Conservation (phyloP, 30 jellyfish, hydroid and myxozoan genomes). For the Hydractinia echinata region DNA sequence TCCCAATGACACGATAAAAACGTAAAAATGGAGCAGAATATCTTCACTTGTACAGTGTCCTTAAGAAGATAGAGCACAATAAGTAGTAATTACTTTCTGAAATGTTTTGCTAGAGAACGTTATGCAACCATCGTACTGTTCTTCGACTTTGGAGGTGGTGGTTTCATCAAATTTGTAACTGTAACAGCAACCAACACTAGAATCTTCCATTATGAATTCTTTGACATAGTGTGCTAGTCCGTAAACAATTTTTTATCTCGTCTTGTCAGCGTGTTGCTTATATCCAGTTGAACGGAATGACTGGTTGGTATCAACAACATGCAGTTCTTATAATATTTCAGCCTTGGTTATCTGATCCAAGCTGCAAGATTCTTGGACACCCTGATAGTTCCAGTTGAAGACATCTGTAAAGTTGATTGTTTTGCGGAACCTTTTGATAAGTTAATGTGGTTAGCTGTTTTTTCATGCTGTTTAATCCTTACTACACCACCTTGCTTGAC, state of each 20-base stretch:
- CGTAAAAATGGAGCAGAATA: not conserved
- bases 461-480: too few species aligned
- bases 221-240: too few species aligned
- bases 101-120: not conserved
- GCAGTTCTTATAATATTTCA: not conserved
- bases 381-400: too few species aligned
- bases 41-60: not conserved
- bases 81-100: not conserved
- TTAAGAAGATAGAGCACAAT: not conserved
- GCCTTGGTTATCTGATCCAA: too few species aligned
- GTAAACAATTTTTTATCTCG: too few species aligned
- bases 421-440: too few species aligned
- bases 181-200: not conserved
- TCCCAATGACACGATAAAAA: not conserved
- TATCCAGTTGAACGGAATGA: not conserved
- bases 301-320: not conserved
- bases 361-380: too few species aligned
- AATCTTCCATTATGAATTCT: too few species aligned
- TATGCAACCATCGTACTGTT: slow-evolving; percentile 7
- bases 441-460: too few species aligned
- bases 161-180: not conserved
- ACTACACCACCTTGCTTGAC: too few species aligned
- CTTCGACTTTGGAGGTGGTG: slow-evolving; percentile 4
- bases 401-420: too few species aligned
- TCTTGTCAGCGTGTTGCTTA: too few species aligned